These are phyloP conservation scores for Pelagia noctiluca DNA, from an alignment of 30 jellyfish, hydroid and myxozoan species.

Conservation along the genomic window DNA sequence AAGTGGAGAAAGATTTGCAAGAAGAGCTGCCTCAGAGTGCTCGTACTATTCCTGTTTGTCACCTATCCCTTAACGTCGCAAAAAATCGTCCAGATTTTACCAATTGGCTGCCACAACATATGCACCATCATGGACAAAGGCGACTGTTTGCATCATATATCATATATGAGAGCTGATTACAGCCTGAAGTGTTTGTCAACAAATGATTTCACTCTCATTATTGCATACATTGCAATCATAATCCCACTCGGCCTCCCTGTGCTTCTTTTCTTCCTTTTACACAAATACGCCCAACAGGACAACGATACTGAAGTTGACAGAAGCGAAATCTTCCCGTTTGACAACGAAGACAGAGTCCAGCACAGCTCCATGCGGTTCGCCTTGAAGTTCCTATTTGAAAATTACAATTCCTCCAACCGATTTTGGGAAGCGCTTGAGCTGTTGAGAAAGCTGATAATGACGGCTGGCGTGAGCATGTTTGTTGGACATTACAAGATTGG, in stretches of 20 bases:
- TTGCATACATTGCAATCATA: slow-evolving; percentile 13
- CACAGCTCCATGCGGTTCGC: background rate
- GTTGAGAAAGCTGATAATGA: slow-evolving; percentile 54
- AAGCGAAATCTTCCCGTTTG: background rate
- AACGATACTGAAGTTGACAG: background rate
- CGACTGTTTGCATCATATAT: slow-evolving; percentile 17
- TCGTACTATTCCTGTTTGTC: slow-evolving; percentile 39
- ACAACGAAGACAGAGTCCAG: background rate
- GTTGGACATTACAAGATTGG: slow-evolving; percentile 24
- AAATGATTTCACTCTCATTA: background rate
- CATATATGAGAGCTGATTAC: slow-evolving; percentile 51
- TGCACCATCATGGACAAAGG: slow-evolving; percentile 18
- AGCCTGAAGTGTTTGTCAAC: slow-evolving; percentile 9
- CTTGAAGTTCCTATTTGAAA: slow-evolving; percentile 49
- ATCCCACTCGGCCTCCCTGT: slow-evolving; percentile 53
- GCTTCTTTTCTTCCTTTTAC: background rate
- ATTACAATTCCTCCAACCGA: slow-evolving; percentile 42
- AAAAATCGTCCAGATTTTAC: slow-evolving; percentile 36
- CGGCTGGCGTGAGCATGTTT: slow-evolving; percentile 54
- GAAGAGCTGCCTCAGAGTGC: slow-evolving; percentile 22
- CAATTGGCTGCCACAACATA: slow-evolving; percentile 33
- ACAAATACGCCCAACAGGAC: background rate
- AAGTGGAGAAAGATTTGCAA: background rate
- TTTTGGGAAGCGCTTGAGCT: slow-evolving; percentile 63
- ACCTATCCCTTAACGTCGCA: slow-evolving; percentile 62